Evolutionary conservation across 2,797 vertebrate genomes (phyloP).

Genomic region (Myotis vivesi): DNA sequence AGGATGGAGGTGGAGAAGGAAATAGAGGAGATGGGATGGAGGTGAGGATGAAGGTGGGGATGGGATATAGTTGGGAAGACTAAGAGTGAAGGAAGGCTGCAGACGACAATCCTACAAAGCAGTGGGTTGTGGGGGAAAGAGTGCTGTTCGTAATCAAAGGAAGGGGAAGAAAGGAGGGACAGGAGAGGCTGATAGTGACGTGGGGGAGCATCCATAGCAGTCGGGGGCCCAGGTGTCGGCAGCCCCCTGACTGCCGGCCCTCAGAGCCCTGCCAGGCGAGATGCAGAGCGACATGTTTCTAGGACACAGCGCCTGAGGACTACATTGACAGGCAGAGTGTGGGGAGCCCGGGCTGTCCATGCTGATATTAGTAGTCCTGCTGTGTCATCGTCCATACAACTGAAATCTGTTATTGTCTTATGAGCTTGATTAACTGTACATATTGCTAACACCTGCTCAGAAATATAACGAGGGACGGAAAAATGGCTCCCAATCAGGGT

Average conservation of each 20-base stretch:
- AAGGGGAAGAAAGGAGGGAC: neutral
- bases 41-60: rapidly evolving
- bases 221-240: neutral
- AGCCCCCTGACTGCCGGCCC: neutral
- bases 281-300: neutral
- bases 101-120: neutral
- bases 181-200: rapidly evolving
- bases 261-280: neutral
- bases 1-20: no score
- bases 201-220: rapidly evolving
- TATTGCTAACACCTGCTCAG: constrained; percentile 58
- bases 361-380: neutral
- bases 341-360: neutral
- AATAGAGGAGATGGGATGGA: neutral
- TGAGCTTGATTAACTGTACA: constrained; percentile 47
- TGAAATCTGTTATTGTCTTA: constrained; percentile 7
- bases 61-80: rapidly evolving
- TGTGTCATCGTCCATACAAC: neutral
- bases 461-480: neutral
- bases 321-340: neutral
- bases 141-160: rapidly evolving
- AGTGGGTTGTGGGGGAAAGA: neutral
- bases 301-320: neutral
- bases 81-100: neutral
- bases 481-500: constrained; percentile 6